phyloP scores from a whole-genome alignment of 64 coral and sea anemone genomes.

The Platygyra sinensis region DNA sequence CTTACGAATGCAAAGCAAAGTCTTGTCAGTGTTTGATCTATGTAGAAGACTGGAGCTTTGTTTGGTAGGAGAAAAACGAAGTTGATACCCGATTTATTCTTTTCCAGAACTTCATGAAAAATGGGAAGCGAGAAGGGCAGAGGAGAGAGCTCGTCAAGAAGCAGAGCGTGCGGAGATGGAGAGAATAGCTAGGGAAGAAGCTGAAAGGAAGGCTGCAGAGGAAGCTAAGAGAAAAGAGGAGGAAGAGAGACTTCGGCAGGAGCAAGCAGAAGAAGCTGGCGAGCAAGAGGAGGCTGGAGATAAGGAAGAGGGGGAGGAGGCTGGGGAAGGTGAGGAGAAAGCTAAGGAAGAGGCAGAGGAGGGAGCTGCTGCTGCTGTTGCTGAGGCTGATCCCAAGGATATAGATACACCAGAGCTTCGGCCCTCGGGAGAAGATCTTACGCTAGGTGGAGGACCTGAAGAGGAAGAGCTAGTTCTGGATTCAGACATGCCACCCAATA shows the following conservation, averaged over 20 bases:
- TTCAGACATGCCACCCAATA: slow-evolving; percentile 61
- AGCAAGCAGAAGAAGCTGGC: slow-evolving; percentile 50
- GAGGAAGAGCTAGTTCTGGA: slow-evolving; percentile 66
- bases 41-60: too few species aligned
- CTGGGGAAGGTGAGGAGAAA: slow-evolving; percentile 22
- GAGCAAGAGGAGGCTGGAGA: slow-evolving; percentile 33
- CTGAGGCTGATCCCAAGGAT: slow-evolving; percentile 44
- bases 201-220: slow-evolving; percentile 56
- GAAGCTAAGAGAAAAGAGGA: slow-evolving; percentile 71
- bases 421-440: slow-evolving; percentile 56
- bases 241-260: slow-evolving; percentile 47
- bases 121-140: slow-evolving; percentile 70
- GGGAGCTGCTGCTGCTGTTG: not conserved
- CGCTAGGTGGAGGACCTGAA: not conserved
- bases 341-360: slow-evolving; percentile 46
- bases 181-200: slow-evolving; percentile 65
- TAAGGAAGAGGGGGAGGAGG: slow-evolving; percentile 46
- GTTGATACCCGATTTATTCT: not conserved
- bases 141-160: slow-evolving; percentile 60
- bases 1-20: not conserved
- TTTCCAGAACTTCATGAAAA: slow-evolving; percentile 65
- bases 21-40: not conserved
- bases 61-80: not conserved
- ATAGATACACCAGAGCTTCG: slow-evolving; percentile 37
- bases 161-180: slow-evolving; percentile 64